Conservation (phyloP, 1,140 invertebrate species). For the Leptestheria dahalacensis region DNA sequence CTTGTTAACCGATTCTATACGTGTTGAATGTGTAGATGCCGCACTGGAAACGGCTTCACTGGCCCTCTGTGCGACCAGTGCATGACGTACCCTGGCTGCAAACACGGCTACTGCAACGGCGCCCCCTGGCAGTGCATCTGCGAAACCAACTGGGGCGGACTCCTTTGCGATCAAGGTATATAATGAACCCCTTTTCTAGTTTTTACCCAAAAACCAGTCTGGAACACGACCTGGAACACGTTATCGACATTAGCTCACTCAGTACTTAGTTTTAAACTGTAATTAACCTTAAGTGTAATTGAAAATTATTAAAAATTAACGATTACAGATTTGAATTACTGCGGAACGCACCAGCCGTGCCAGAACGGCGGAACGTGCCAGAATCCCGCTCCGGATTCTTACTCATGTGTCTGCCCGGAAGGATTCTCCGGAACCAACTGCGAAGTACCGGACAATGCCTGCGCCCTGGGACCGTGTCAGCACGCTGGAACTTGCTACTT, state of each 20-base stretch:
- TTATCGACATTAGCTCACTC: too few relatives aligned
- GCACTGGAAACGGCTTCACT: constrained; percentile 70
- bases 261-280: too few relatives aligned
- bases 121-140: constrained; percentile 80
- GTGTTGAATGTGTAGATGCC: too few relatives aligned
- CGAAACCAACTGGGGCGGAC: constrained; percentile 83
- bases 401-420: constrained; percentile 29
- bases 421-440: constrained; percentile 32
- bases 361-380: constrained; percentile 33
- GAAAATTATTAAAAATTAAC: too few relatives aligned
- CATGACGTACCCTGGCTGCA: constrained; percentile 75
- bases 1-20: too few relatives aligned
- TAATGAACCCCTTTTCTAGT: background rate
- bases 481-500: constrained; percentile 40
- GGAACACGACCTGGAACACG: too few relatives aligned
- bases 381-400: constrained; percentile 29
- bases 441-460: constrained; percentile 38
- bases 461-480: constrained; percentile 32
- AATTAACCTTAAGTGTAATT: too few relatives aligned
- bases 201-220: too few relatives aligned
- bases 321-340: constrained; percentile 26
- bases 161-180: constrained; percentile 78
- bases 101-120: constrained; percentile 81
- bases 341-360: constrained; percentile 29
- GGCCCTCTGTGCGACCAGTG: constrained; percentile 75